Evolutionary conservation across 2,888 invertebrate genomes (phyloP), one percentile per base, ranked within the genome.

Genomic region (Willowsia nigromaculata): DNA sequence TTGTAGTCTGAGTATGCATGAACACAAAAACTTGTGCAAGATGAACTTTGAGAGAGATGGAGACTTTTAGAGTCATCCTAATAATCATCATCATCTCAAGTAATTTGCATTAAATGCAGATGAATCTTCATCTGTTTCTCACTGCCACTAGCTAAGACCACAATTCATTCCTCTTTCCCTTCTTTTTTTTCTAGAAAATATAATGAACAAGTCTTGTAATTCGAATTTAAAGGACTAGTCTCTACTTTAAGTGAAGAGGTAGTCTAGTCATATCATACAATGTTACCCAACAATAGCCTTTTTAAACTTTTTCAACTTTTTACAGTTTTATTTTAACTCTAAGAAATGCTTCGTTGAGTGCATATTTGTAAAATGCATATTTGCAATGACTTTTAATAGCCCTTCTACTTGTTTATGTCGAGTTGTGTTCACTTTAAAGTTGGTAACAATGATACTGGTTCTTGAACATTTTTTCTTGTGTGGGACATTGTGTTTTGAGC

Each of bases 101-200:
- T 68, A 88, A 88, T 88, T 88, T 88, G 84, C 88, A 88, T 88
- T 47, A 88, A 83, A 84, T n/a, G 65, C 56, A 84, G 56, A 88
- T 88, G 88, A 83, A 84, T 88, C 83, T 84, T 88, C 68, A 53
- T 87, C 71, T 65, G 50, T 47, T 50, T 9, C 40, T 40, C 37
- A 68, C 68, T 68, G 15, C 30, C 30, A 47, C 18, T 13, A 47
- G 11, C 15, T n/a, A n/a, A n/a, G n/a, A 47, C 47, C 9, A 47
- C 47, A 5, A 15, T n/a, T n/a, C n/a, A n/a, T n/a, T n/a, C 47
- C 47, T 9, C 47, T 47, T 5, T 50, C 6, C 50, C 5, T 50
- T 5, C 37, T 68, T 15, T 27, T 59, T 59, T 59, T 27, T 27
- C 27, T 25, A 25, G 15, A 50, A 18, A 27, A 59, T n/a, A n/a